Percentiles rank a stretch among this genome's conserved stretches.
Conservation (phyloP, 2,113 vertebrate genomes). For the Labeo catla region DNA sequence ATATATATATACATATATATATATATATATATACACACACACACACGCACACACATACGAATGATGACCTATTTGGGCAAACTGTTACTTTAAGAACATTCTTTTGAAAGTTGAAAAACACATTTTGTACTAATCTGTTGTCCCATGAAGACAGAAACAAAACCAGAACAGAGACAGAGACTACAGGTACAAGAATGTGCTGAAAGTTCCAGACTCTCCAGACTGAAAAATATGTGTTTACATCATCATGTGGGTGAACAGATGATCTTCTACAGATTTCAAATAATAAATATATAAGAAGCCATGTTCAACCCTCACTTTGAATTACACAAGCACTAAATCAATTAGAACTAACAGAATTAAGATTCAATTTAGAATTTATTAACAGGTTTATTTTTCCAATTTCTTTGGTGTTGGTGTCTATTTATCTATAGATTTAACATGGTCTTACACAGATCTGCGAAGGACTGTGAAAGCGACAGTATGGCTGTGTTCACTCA, state of each 20-base stretch:
- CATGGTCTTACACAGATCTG: background rate
- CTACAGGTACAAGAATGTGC: background rate
- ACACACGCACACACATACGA: background rate
- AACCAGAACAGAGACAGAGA: background rate
- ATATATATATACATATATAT: too few species aligned
- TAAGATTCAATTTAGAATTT: background rate
- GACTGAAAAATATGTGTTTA: background rate
- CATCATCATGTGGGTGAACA: background rate
- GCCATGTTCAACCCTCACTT: background rate
- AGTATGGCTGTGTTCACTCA: background rate
- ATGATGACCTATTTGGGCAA: background rate
- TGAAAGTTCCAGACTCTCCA: background rate
- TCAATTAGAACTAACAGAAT: background rate
- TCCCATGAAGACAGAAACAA: background rate
- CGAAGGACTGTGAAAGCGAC: background rate
- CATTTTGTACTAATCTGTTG: background rate
- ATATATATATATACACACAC: background rate
- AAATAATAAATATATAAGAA: background rate
- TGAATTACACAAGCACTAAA: background rate
- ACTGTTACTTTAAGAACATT: background rate
- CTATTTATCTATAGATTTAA: conserved; percentile 16
- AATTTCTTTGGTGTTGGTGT: background rate
- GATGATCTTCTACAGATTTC: background rate
- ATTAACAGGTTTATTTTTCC: conserved; percentile 3
- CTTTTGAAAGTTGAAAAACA: background rate